These are phyloP conservation scores for Cassiopea xamachana DNA, from an alignment of 30 jellyfish, hydroid and myxozoan genomes.

Conservation along the genomic window DNA sequence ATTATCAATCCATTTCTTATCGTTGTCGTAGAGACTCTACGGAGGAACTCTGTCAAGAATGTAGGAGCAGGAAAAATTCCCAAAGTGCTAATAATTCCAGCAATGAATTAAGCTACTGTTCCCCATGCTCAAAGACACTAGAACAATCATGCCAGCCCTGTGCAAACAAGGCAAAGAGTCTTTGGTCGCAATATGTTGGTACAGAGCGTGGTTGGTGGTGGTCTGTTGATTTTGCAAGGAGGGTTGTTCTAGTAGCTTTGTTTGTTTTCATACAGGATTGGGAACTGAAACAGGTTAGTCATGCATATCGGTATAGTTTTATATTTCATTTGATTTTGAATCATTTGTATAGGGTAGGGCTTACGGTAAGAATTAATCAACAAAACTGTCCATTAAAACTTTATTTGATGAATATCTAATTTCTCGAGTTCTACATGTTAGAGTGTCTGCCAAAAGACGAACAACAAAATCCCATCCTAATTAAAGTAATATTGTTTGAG, in stretches of 20 bases:
- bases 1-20: no score
- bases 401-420: no score
- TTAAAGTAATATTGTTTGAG: no score
- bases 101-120: constrained; percentile 7
- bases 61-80: neutral
- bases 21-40: neutral
- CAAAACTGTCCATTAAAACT: neutral
- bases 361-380: neutral
- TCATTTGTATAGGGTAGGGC: neutral
- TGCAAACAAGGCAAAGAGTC: constrained; percentile 6
- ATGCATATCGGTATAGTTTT: neutral
- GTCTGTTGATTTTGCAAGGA: constrained; percentile 54
- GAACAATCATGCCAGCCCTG: constrained; percentile 28
- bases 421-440: no score
- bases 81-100: neutral
- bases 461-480: no score
- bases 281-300: constrained; percentile 62
- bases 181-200: constrained; percentile 29
- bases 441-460: no score
- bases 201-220: constrained; percentile 74
- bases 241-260: constrained; percentile 48
- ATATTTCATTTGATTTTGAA: neutral
- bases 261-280: constrained; percentile 74
- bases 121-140: constrained; percentile 40
- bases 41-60: neutral